These are phyloP conservation scores for Cryptotis parvus DNA, from an alignment of 2,113 vertebrate species.

Conservation along the genomic window DNA sequence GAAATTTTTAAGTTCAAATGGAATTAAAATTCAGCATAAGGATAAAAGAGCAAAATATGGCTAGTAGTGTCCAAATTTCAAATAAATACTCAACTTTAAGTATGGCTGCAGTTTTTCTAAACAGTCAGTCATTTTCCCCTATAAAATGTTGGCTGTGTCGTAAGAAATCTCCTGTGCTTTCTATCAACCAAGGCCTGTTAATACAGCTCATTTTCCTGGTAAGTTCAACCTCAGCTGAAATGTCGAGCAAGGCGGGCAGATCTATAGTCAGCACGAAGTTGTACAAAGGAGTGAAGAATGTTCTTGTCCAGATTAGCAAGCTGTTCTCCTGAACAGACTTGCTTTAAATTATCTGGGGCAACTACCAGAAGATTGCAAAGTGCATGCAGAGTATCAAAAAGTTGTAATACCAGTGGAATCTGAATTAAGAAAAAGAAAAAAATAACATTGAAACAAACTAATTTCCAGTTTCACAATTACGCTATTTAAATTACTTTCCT, in stretches of 20 bases:
- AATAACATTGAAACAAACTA: constrained; percentile 36
- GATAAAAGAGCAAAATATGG: constrained; percentile 65
- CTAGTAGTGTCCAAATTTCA: constrained; percentile 74
- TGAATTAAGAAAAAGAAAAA: constrained; percentile 81
- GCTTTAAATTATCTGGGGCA: constrained; percentile 98
- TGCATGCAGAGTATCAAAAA: constrained; percentile 98
- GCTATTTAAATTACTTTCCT: constrained; percentile 40
- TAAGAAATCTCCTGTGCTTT: constrained; percentile 84
- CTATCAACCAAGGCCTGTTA: constrained; percentile 70
- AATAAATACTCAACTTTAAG: constrained; percentile 67
- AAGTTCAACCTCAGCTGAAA: constrained; percentile 92
- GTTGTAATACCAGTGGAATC: constrained; percentile 97
- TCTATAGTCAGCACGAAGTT: constrained; percentile 97
- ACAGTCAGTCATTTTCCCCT: constrained; percentile 73
- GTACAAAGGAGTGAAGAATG: constrained; percentile 98
- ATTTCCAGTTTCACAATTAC: not conserved
- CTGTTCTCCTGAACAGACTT: constrained; percentile 99
- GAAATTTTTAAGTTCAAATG: constrained; percentile 69
- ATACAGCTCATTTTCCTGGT: constrained; percentile 47
- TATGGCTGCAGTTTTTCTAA: constrained; percentile 84
- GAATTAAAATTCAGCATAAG: constrained; percentile 75
- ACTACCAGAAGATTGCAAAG: constrained; percentile 99
- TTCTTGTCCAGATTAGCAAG: constrained; percentile 98
- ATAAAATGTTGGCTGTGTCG: constrained; percentile 78
- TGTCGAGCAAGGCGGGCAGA: constrained; percentile 96